Base-by-base conservation (phyloP, 2,797 vertebrate species). In the Bovichtus variegatus region DNA sequence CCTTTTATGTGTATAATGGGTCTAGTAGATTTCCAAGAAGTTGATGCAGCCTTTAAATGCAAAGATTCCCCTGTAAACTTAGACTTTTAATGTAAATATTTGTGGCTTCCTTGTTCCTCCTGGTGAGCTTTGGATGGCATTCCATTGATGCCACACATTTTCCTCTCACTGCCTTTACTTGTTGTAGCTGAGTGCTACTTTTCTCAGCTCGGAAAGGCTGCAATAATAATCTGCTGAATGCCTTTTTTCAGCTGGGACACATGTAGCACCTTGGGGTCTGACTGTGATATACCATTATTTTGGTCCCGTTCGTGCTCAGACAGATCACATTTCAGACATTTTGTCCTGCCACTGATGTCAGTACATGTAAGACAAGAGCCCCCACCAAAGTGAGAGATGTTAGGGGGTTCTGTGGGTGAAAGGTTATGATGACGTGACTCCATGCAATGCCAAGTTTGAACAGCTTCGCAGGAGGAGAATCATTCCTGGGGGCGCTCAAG, bases 71-170 rank as follows among this genome's bases (percentile, higher is more conserved):
- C 44, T n/a, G 19, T n/a, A 60, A 72, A 74, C 83, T 70, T 82
- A 63, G 66, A 75, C 64, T 85, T 89, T 82, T 65, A 84, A 84
- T 79, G 82, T 83, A 89, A 92, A 93, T 89, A 85, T 85, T 86
- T 91, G 83, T 49, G 49, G 68, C 83, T 80, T 66, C 51, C 81
- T 81, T 43, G 61, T 80, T 88, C 72, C 67, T 67, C 57, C 70
- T 51, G 31, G 80, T 77, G 79, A 78, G 84, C 71, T 75, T 25
- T 43, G 74, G 76, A 65, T 75, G 64, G 72, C 92, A 94, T 95
- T 94, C 94, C 91, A 81, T 27, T 71, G 81, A 95, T 94, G 87
- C 90, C 92, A 38, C 19, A 61, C 88, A 89, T 89, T 90, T 92
- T 85, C 85, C 79, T 84, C 65, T 69, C 51, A 79, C 86, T 89